These are phyloP conservation scores for Disparrhopalites patrizii DNA, from an alignment of 2,888 invertebrate species.

Conservation along the genomic window DNA sequence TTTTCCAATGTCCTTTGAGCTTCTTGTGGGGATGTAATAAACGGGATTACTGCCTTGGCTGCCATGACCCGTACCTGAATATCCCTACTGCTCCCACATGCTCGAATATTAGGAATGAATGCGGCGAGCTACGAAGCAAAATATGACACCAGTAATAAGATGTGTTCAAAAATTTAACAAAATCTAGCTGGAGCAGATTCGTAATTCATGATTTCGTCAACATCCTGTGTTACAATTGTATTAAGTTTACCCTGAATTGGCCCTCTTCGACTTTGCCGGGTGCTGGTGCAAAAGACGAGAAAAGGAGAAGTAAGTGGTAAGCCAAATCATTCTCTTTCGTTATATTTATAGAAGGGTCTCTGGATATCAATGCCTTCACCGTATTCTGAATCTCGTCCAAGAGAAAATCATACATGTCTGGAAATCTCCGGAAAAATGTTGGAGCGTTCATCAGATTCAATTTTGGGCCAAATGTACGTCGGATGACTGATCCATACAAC, in stretches of 20 bases:
- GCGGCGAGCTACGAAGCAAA: constrained; percentile 57
- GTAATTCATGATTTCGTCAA: not conserved
- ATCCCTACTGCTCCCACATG: constrained; percentile 64
- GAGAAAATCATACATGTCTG: constrained; percentile 61
- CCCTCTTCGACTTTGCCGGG: constrained; percentile 41
- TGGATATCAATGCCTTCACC: not conserved
- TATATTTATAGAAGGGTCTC: not conserved
- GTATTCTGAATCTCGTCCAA: constrained; percentile 53
- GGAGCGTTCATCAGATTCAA: constrained; percentile 55
- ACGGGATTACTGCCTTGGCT: constrained; percentile 45
- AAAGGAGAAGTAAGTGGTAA: constrained; percentile 42
- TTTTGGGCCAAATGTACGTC: constrained; percentile 72
- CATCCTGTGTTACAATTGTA: not conserved
- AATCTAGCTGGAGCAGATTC: not conserved
- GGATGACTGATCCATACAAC: constrained; percentile 75
- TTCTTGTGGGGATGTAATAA: constrained; percentile 36
- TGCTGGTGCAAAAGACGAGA: constrained; percentile 42
- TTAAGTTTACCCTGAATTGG: constrained; percentile 32
- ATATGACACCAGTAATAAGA: not conserved
- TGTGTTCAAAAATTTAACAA: not conserved
- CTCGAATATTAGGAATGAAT: constrained; percentile 62
- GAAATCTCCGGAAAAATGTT: constrained; percentile 72
- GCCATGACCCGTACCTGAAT: constrained; percentile 65
- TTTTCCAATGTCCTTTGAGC: constrained; percentile 21
- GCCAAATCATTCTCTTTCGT: constrained; percentile 37